phyloP scores from a whole-genome alignment of 2,797 vertebrate genomes.

The Anas bahamensis region DNA sequence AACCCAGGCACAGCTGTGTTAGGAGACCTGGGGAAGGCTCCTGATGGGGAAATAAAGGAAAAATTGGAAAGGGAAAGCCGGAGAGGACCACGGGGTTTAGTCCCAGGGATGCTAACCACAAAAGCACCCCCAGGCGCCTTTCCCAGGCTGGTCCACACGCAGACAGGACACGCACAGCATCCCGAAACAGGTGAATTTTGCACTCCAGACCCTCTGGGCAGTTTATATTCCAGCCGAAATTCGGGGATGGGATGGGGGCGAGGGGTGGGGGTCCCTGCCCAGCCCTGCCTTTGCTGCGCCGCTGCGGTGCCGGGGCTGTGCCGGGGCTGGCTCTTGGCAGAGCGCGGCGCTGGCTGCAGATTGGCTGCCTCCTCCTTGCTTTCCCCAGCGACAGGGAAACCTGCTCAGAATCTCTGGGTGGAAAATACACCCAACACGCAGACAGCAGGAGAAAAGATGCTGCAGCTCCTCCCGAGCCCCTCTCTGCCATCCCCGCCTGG shows the following conservation, averaged over 20 bases:
- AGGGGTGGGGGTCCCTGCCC: background rate
- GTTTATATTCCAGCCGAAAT: background rate
- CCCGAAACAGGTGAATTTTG: background rate
- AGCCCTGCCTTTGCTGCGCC: background rate
- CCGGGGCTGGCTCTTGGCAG: background rate
- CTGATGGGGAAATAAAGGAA: accelerated
- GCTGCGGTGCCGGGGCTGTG: background rate
- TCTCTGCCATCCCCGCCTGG: background rate
- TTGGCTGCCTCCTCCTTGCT: constrained; percentile 23
- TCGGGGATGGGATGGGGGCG: background rate
- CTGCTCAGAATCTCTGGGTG: background rate
- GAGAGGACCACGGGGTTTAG: background rate
- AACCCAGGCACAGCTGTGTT: accelerated
- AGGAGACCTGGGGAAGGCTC: background rate
- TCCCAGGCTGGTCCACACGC: background rate
- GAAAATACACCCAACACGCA: background rate
- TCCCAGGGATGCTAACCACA: background rate
- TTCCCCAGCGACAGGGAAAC: constrained; percentile 42
- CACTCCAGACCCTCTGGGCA: background rate
- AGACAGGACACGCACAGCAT: accelerated
- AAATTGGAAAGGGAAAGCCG: background rate
- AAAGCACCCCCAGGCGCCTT: background rate
- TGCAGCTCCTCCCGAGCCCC: background rate
- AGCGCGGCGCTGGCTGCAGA: background rate
- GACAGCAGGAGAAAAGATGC: background rate